A percentile compares a stretch with the other conserved stretches of the same genome.
These are phyloP conservation scores for Druon quercuslanigerum DNA, from an alignment of 1,140 invertebrate species.

Conservation along the genomic window DNA sequence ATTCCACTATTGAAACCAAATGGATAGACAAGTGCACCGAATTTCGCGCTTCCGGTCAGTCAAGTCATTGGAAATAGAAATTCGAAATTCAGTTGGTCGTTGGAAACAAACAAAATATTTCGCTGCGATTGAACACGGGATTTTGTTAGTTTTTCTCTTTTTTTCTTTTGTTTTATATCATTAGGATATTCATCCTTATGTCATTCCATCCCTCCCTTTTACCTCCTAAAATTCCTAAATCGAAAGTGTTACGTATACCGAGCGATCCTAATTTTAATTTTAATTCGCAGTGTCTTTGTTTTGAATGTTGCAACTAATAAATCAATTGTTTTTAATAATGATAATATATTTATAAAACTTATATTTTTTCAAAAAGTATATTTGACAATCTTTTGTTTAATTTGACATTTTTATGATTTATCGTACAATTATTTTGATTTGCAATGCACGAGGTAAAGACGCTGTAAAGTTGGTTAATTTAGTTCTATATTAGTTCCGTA, in stretches of 20 bases:
- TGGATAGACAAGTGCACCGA: slow-evolving; percentile 70
- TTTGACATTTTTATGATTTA: neutral
- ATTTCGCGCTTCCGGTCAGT: slow-evolving; percentile 33
- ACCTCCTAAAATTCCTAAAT: slow-evolving; percentile 3
- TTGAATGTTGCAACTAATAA: slow-evolving; percentile 31
- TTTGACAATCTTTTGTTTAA: neutral
- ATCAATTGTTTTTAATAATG: neutral
- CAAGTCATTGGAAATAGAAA: slow-evolving; percentile 32
- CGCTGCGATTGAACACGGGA: slow-evolving; percentile 62
- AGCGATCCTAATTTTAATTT: slow-evolving; percentile 43
- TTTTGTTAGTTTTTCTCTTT: slow-evolving; percentile 49
- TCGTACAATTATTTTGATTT: neutral
- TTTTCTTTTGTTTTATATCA: slow-evolving; percentile 42
- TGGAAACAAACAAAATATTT: slow-evolving; percentile 53
- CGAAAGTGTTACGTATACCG: slow-evolving; percentile 34
- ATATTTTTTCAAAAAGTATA: neutral
- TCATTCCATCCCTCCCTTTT: neutral
- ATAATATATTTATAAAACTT: neutral
- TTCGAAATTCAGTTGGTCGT: slow-evolving; percentile 29
- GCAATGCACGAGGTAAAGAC: slow-evolving; percentile 39
- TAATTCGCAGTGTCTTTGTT: slow-evolving; percentile 34
- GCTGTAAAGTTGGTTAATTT: slow-evolving; percentile 35
- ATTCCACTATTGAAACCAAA: slow-evolving; percentile 64
- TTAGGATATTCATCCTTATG: neutral
- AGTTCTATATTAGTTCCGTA: slow-evolving; percentile 55